Conservation (phyloP, 2,113 vertebrate species). For the Chaetorhynchus papuensis region DNA sequence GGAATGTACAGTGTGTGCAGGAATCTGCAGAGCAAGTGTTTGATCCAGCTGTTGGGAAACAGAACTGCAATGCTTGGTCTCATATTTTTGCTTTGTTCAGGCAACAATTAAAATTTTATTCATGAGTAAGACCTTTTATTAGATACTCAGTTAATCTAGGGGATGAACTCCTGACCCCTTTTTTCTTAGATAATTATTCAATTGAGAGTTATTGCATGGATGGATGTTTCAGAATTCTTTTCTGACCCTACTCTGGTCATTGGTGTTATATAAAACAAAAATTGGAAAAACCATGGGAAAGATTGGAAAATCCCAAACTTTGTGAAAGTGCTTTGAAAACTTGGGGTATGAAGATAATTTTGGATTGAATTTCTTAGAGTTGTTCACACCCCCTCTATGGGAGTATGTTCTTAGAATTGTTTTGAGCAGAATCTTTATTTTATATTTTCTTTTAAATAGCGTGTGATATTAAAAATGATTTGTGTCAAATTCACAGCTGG, state of each 20-base stretch:
- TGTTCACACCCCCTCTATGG: background rate
- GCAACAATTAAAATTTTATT: background rate
- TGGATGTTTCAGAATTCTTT: background rate
- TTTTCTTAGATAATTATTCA: background rate
- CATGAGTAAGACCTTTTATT: background rate
- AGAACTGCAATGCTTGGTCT: background rate
- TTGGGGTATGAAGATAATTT: background rate
- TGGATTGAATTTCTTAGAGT: background rate
- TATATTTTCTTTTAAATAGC: background rate
- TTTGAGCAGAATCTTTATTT: background rate
- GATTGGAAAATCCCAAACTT: background rate
- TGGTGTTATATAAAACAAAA: background rate
- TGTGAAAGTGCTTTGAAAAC: background rate
- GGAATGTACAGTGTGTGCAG: background rate
- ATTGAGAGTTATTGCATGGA: background rate
- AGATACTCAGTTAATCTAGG: background rate
- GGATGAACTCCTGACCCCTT: background rate
- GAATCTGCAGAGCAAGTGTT: background rate
- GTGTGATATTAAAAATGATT: background rate
- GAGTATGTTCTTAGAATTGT: background rate
- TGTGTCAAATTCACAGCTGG: background rate
- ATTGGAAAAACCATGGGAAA: background rate
- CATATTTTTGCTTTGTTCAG: background rate
- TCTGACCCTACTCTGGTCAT: background rate
- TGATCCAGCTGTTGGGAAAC: background rate